Base-by-base conservation (phyloP, 2,888 invertebrate genomes). In the Cecidostiba fungosa region DNA sequence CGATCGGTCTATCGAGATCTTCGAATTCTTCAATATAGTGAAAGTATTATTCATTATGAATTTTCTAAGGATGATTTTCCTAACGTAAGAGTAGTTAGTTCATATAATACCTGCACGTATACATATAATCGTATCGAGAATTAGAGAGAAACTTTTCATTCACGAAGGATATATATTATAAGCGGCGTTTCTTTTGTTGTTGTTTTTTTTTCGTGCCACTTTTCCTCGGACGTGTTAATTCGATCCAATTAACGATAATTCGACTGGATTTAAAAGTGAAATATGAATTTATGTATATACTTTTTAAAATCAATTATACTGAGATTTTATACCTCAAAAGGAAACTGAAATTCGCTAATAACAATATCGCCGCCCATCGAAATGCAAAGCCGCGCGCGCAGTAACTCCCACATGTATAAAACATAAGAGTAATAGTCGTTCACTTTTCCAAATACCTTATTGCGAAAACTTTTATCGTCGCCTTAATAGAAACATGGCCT, bases 41-140 rank as follows among this genome's bases (percentile, higher is more conserved):
- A 72, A 72, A 72, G 72, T 72, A 32, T 43, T n/a, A n/a, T 66
- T 36, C 23, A 72, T 72, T 72, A 72, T n/a, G 16, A 50, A 47
- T 73, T 54, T 80, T 54, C 36, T 26, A 59, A 36, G 23, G 72
- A 73, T 70, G 54, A 50, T 73, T 69, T 54, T n/a, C n/a, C 19
- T 79, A 29, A 69, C 47, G 66, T 14, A 78, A 78, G 47, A 47
- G 39, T 23, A 47, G 39, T 59, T 59, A 69, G 47, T 10, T 29
- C 66, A 43, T 66, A 59, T 66, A 59, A 80, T 73, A 79, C 12
- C 16, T 0, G 36, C 50, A 50, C 8, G 19, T 78, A 43, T 54
- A 59, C 29, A 19, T 59, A 59, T 69, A 26, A 72, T 72, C 23
- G 23, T 36, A 73, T 19, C 47, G 23, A 66, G 12, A 66, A 29